phyloP scores from a whole-genome alignment of 2,797 vertebrate species.

The Paedocypris micromegethes region DNA sequence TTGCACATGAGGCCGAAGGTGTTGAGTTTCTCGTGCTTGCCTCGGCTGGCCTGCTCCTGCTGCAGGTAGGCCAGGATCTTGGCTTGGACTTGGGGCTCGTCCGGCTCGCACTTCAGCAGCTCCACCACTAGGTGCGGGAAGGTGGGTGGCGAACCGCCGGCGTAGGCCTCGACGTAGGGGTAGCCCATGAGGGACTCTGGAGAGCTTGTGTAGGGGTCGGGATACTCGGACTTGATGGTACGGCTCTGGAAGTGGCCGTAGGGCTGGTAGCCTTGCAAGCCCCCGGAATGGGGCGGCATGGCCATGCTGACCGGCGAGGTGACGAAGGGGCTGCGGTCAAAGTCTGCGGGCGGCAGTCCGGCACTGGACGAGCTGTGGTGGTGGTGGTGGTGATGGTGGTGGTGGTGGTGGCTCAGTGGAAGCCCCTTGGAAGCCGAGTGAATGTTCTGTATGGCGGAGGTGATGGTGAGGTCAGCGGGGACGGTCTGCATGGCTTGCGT shows the following conservation, averaged over 20 bases:
- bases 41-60: slow-evolving; percentile 90
- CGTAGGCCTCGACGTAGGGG: slow-evolving; percentile 87
- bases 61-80: slow-evolving; percentile 93
- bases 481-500: slow-evolving; percentile 95
- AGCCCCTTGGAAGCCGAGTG: slow-evolving; percentile 94
- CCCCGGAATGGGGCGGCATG: slow-evolving; percentile 86
- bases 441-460: slow-evolving; percentile 95
- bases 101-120: slow-evolving; percentile 95
- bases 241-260: slow-evolving; percentile 93
- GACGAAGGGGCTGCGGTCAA: slow-evolving; percentile 94
- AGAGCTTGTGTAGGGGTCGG: slow-evolving; percentile 93
- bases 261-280: slow-evolving; percentile 90
- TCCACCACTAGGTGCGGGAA: slow-evolving; percentile 94
- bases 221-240: slow-evolving; percentile 98
- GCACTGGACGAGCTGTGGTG: slow-evolving; percentile 75
- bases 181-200: slow-evolving; percentile 97
- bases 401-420: slow-evolving; percentile 80
- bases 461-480: slow-evolving; percentile 92
- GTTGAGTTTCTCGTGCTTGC: slow-evolving; percentile 94
- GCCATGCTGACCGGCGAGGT: slow-evolving; percentile 97
- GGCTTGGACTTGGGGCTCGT: slow-evolving; percentile 93
- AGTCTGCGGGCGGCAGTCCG: slow-evolving; percentile 93
- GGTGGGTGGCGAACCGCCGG: slow-evolving; percentile 84
- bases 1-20: slow-evolving; percentile 98
- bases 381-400: slow-evolving; percentile 69